Conservation (phyloP, 1,140 invertebrate species). For the Drosophila auraria region DNA sequence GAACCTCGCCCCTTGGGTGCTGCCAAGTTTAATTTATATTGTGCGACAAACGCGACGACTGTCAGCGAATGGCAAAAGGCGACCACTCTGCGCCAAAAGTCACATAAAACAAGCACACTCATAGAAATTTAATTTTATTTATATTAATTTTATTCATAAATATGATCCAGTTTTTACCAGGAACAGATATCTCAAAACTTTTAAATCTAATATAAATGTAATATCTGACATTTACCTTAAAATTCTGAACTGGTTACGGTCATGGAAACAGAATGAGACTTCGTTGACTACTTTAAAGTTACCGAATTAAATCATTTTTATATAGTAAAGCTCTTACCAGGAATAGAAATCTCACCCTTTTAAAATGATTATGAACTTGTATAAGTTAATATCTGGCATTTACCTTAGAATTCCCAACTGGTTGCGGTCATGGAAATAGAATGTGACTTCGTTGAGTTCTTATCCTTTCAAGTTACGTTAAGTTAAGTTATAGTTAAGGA, state of each 20-base stretch:
- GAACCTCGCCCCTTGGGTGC: slow-evolving; percentile 1
- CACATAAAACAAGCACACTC: slow-evolving; percentile 14
- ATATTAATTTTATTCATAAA: not conserved
- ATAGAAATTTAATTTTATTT: not conserved
- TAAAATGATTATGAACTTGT: not conserved
- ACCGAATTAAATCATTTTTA: not conserved
- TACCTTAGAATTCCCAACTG: not conserved
- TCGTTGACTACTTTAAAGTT: too few relatives aligned
- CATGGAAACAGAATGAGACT: not conserved
- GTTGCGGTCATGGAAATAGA: not conserved
- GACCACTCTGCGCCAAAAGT: slow-evolving; percentile 70
- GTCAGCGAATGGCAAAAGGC: slow-evolving; percentile 49
- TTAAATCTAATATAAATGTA: too few relatives aligned
- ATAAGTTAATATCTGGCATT: not conserved
- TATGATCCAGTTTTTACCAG: too few relatives aligned
- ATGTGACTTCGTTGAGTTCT: not conserved
- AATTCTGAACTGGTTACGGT: not conserved
- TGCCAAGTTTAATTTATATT: slow-evolving; percentile 76
- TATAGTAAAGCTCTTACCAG: not conserved
- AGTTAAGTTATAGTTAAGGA: not conserved
- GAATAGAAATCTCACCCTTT: too few relatives aligned
- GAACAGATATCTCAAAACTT: not conserved
- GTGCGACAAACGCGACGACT: slow-evolving; percentile 72
- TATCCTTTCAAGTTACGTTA: too few relatives aligned
- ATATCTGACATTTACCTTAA: not conserved